These are phyloP conservation scores for Drosophila mimetica DNA, from an alignment of 2,888 invertebrate genomes.

Conservation along the genomic window DNA sequence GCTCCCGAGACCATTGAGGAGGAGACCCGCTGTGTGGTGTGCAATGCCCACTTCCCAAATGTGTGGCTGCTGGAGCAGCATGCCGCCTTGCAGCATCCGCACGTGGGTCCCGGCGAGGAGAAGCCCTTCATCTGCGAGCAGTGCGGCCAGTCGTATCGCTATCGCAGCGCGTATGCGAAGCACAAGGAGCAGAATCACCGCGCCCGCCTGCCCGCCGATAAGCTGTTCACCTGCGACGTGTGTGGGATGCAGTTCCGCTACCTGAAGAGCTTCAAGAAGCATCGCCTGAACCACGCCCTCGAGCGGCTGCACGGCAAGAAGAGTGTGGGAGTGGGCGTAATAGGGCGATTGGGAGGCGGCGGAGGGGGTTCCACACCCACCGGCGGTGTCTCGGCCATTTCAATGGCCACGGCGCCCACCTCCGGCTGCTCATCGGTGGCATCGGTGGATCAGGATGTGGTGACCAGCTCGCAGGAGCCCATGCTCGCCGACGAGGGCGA, in stretches of 20 bases:
- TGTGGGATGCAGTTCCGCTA: conserved; percentile 97
- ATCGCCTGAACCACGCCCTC: conserved; percentile 93
- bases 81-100: conserved; percentile 92
- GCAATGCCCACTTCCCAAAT: conserved; percentile 94
- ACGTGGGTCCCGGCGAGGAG: conserved; percentile 88
- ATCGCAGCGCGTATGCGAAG: conserved; percentile 92
- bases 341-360: conserved; percentile 23
- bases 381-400: not conserved
- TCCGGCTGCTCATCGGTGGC: conserved; percentile 12
- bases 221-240: conserved; percentile 95
- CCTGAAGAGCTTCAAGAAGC: conserved; percentile 95
- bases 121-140: conserved; percentile 96
- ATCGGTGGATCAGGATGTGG: conserved; percentile 86
- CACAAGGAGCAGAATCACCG: conserved; percentile 96
- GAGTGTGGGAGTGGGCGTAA: conserved; percentile 60
- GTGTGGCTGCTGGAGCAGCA: conserved; percentile 95
- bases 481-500: conserved; percentile 86
- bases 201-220: conserved; percentile 93
- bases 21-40: conserved; percentile 90
- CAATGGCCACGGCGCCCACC: conserved; percentile 25
- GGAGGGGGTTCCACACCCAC: too few species aligned
- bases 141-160: conserved; percentile 95
- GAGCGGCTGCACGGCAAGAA: conserved; percentile 92
- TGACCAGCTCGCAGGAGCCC: conserved; percentile 90
- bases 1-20: conserved; percentile 84